Evolutionary conservation across 2,113 vertebrate species (phyloP), one percentile per base, ranked within the genome.

Genomic region (Mesoclemmys tuberculata): DNA sequence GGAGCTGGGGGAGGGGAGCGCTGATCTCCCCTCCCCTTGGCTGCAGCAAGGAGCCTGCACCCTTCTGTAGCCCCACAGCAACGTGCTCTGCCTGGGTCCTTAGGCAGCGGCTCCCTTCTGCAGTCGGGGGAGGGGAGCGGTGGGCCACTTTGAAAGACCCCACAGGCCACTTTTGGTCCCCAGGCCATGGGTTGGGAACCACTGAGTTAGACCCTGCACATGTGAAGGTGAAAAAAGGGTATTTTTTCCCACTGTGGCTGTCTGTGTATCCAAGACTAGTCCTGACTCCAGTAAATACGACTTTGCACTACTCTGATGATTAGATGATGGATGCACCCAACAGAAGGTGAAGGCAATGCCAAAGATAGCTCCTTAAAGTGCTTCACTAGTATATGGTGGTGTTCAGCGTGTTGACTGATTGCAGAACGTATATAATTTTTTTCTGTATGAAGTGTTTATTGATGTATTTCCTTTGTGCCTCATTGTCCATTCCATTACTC

Each of bases 331-430:
- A 86, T 58, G 82, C 1, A 3, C 58, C 44, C 71, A 75, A 46
- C 0, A 4, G 8, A 0, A 5, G 4, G 13, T 89, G 78, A 92
- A 89, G 11, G 55, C n/a, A 85, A 7, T 90, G 29, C 18, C 16
- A 83, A 8, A 4, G 46, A 83, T 10, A 81, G 1, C 41, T 93
- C 78, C 31, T n/a, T n/a, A 68, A 19, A 38, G 18, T n/a, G 64
- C 85, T 79, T 64, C 27, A 38, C 64, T 82, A 46, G 13, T 0
- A 0, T 21, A 13, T 31, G 3, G 5, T 35, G 38, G 35, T 58
- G 35, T 88, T 84, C 64, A 41, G 11, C 4, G 78, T 80, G 29
- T 10, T 84, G 79, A 55, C 64, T 22, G 90, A 38, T 82, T 56
- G 75, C 55, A 44, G 84, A 19, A 38, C 29, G 82, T 22, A 82